These are phyloP conservation scores for Ditylenchus dipsaci DNA, from an alignment of 1,140 invertebrate genomes.

Conservation along the genomic window DNA sequence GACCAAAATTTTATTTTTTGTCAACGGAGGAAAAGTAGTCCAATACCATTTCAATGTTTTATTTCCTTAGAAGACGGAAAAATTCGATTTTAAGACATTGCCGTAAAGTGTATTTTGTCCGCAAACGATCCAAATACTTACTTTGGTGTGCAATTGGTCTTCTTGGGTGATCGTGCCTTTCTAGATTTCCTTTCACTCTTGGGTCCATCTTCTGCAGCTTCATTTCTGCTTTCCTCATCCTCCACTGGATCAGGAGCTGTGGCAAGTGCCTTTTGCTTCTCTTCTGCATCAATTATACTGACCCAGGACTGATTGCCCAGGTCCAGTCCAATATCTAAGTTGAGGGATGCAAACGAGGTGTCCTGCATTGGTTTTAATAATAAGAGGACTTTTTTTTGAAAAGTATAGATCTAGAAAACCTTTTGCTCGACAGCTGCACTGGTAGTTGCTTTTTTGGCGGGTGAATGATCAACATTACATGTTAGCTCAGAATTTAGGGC, in stretches of 20 bases:
- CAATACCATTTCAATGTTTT: no score
- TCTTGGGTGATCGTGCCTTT: conserved; percentile 8
- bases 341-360: background rate
- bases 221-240: background rate
- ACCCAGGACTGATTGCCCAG: conserved; percentile 1
- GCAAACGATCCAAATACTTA: no score
- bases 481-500: background rate
- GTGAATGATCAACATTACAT: background rate
- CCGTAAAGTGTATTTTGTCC: no score
- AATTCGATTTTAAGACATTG: no score
- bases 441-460: background rate
- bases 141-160: background rate
- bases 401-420: background rate
- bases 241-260: background rate
- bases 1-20: no score
- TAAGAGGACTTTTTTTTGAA: no score
- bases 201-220: background rate
- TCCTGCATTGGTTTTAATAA: background rate
- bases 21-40: no score
- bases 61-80: no score
- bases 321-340: background rate
- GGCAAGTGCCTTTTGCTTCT: background rate
- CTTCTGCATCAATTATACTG: background rate
- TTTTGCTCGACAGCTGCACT: background rate
- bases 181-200: background rate